phyloP scores from a whole-genome alignment of 1,140 invertebrate genomes.

The Euura saliciscinereae region DNA sequence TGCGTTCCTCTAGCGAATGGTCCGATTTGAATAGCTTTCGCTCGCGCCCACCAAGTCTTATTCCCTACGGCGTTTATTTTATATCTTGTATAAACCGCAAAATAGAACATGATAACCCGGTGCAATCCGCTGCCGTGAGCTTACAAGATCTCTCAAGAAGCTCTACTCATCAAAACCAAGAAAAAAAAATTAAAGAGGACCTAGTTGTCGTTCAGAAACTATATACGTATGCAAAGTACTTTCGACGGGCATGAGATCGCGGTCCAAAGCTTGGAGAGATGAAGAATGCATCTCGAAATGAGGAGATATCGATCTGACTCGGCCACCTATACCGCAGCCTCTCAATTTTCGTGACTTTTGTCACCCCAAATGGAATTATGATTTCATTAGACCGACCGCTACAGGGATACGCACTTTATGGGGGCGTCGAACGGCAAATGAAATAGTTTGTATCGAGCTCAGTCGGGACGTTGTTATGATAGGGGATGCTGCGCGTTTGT shows the following conservation, averaged over 20 bases:
- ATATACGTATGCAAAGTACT: too few species aligned
- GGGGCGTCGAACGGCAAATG: slow-evolving; percentile 24
- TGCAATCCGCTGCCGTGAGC: background rate
- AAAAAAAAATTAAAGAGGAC: background rate
- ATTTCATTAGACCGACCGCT: slow-evolving; percentile 38
- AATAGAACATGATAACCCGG: background rate
- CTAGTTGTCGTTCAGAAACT: too few species aligned
- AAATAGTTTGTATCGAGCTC: slow-evolving; percentile 35
- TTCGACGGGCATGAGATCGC: too few species aligned
- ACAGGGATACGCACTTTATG: background rate
- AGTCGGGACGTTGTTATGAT: slow-evolving; percentile 27
- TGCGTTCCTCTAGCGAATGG: slow-evolving; percentile 18
- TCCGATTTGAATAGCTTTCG: slow-evolving; percentile 22
- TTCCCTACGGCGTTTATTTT: slow-evolving; percentile 1
- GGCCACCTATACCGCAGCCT: background rate
- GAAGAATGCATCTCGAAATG: too few species aligned
- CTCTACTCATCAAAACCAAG: background rate
- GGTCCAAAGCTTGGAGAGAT: too few species aligned
- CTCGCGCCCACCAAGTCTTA: background rate
- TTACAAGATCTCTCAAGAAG: slow-evolving; percentile 1
- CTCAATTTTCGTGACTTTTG: slow-evolving; percentile 24
- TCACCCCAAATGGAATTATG: slow-evolving; percentile 40
- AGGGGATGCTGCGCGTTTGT: slow-evolving; percentile 21
- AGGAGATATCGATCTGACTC: background rate
- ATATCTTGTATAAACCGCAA: background rate